Conservation (phyloP, 1,140 invertebrate genomes). For the Plectrocnemia conspersa region DNA sequence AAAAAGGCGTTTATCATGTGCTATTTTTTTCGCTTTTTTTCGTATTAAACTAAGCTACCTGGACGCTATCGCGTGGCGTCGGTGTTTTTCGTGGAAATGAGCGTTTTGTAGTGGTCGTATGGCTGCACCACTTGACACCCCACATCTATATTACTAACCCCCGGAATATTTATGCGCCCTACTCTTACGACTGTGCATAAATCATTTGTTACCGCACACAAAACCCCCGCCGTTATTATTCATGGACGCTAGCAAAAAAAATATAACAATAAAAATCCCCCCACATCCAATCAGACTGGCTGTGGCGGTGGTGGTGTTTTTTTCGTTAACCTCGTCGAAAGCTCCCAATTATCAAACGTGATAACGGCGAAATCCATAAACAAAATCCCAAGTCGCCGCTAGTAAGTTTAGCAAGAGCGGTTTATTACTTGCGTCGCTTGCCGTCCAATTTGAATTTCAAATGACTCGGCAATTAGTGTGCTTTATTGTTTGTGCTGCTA, state of each 20-base stretch:
- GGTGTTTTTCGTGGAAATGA: background rate
- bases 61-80: too few relatives aligned
- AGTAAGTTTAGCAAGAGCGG: slow-evolving; percentile 29
- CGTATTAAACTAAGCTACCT: too few relatives aligned
- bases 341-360: slow-evolving; percentile 33
- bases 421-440: slow-evolving; percentile 31
- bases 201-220: slow-evolving; percentile 21
- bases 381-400: slow-evolving; percentile 29
- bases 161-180: slow-evolving; percentile 23
- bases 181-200: slow-evolving; percentile 26
- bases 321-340: too few relatives aligned
- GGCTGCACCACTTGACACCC: slow-evolving; percentile 12
- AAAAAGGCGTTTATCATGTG: slow-evolving; percentile 5
- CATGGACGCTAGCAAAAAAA: background rate
- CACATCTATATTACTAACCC: slow-evolving; percentile 21
- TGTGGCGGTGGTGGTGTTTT: too few relatives aligned
- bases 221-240: slow-evolving; percentile 19
- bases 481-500: slow-evolving; percentile 31
- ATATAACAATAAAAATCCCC: background rate
- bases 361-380: slow-evolving; percentile 33
- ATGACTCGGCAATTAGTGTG: slow-evolving; percentile 34
- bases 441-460: slow-evolving; percentile 34
- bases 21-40: background rate
- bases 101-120: slow-evolving; percentile 2
- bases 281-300: background rate